Base-by-base conservation (phyloP, 1,140 invertebrate genomes). In the Octopus bimaculoides region DNA sequence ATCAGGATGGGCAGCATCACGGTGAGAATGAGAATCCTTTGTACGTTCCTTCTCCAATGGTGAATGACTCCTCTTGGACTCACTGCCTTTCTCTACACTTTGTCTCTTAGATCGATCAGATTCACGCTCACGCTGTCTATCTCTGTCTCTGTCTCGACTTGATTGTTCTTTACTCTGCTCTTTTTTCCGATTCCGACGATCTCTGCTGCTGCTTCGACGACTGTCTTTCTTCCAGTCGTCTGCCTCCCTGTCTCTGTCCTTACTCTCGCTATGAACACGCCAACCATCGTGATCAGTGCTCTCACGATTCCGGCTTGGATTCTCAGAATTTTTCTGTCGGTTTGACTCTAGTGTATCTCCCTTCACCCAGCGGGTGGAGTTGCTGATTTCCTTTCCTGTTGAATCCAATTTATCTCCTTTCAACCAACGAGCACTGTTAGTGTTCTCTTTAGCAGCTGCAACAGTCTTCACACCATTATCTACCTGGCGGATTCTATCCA, bases 401-500 rank as follows among this genome's bases (percentile, higher is more conserved):
- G 26, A 7, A 53, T 75, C 74, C 5, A 75, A 52, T 75, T 75
- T 75, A 75, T 75, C 74, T 9, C 74, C 74, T 53, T 75, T 75
- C 52, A 75, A 41, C 74, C 74, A 75, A 52, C 52, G 26, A 12
- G 26, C 1, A 10, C 52, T 53, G 66, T 20, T 20, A n/a, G 66
- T 0, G 5, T 20, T 20, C 17, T 71, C 66, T 20, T 71, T 71
- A 20, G 17, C 26, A 14, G 26, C 66, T n/a, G 66, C 66, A 52
- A 41, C 41, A 75, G 74, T 41, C 74, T 75, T 75, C 7, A 52
- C 14, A 17, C 52, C 74, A 52, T 75, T 75, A 41, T 75, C 74
- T 17, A 75, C 12, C 41, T 17, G 74, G 17, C 52, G 26, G 17
- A 75, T 75, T 75, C 52, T 75, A 14, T 75, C 74, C 74, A 84